Evolutionary conservation across 2,113 vertebrate genomes (phyloP).

Genomic region (Coturnix japonica): DNA sequence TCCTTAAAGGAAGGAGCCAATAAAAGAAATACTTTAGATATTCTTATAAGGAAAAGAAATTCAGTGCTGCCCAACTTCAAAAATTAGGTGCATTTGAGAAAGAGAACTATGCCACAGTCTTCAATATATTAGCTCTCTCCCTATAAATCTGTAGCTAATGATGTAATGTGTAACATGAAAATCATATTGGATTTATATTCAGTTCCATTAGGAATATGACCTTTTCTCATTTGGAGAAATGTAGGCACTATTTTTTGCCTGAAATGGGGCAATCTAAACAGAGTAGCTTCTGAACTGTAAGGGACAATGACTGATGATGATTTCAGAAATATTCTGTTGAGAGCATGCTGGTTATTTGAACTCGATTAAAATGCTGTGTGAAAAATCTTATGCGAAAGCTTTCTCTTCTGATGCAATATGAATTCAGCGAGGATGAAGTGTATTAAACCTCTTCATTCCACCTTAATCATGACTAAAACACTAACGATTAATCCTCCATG

Average conservation of each 20-base stretch:
- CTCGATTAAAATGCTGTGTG: not conserved
- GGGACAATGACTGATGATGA: conserved; percentile 39
- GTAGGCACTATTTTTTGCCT: not conserved
- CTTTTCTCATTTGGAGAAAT: conserved; percentile 62
- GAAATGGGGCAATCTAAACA: conserved; percentile 37
- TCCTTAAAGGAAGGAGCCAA: conserved; percentile 72
- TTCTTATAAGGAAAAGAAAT: conserved; percentile 69
- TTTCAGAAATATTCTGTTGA: conserved; percentile 32
- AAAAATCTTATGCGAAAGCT: not conserved
- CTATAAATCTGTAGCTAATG: conserved; percentile 75
- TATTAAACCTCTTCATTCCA: not conserved
- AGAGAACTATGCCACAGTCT: conserved; percentile 66
- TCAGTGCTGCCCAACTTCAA: conserved; percentile 72
- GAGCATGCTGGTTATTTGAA: conserved; percentile 24
- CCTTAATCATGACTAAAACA: not conserved
- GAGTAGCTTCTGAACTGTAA: conserved; percentile 2
- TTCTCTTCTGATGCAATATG: not conserved
- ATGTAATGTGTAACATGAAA: conserved; percentile 75
- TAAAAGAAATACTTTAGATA: conserved; percentile 76
- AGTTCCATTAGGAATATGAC: conserved; percentile 39
- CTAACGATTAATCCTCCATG: not conserved
- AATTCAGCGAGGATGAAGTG: not conserved
- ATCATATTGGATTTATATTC: conserved; percentile 67
- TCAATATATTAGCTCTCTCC: conserved; percentile 75
- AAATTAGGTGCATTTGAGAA: conserved; percentile 72